Evolutionary conservation across 2,888 invertebrate genomes (phyloP).

Genomic region (Nemurella pictetii): DNA sequence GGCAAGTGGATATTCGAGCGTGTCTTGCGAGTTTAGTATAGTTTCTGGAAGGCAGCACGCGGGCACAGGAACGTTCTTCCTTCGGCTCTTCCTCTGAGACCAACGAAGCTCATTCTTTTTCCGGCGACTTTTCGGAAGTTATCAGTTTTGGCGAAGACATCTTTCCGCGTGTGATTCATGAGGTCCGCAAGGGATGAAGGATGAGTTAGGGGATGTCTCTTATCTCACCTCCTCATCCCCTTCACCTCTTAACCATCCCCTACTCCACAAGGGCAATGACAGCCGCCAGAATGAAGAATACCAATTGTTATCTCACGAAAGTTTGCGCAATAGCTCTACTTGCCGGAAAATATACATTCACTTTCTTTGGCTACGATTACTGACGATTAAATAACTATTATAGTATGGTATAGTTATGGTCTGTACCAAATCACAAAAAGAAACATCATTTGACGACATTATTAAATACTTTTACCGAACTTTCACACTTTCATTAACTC

Average conservation of each 20-base stretch:
- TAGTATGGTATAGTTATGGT: no score
- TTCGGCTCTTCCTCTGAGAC: neutral
- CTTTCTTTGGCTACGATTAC: no score
- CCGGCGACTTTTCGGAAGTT: constrained; percentile 24
- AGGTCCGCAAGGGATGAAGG: constrained; percentile 29
- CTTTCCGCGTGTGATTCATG: constrained; percentile 29
- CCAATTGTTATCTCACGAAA: constrained; percentile 36
- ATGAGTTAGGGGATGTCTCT: constrained; percentile 32
- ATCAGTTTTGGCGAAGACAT: constrained; percentile 32
- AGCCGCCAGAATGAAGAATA: constrained; percentile 36
- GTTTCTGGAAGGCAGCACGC: neutral
- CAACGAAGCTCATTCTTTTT: neutral
- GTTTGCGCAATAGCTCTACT: neutral
- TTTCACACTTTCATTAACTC: no score
- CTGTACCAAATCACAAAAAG: no score
- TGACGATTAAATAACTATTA: no score
- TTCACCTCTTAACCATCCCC: constrained; percentile 2
- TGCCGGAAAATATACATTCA: neutral
- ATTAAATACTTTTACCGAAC: no score
- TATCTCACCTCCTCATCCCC: constrained; percentile 14
- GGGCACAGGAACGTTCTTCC: neutral
- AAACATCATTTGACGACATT: no score
- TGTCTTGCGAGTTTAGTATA: neutral
- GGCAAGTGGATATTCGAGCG: neutral
- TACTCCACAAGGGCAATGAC: constrained; percentile 30